A percentile compares a stretch with the other conserved stretches of the same genome.
Conservation (phyloP, 2,797 vertebrate species). For the Streptopelia turtur region DNA sequence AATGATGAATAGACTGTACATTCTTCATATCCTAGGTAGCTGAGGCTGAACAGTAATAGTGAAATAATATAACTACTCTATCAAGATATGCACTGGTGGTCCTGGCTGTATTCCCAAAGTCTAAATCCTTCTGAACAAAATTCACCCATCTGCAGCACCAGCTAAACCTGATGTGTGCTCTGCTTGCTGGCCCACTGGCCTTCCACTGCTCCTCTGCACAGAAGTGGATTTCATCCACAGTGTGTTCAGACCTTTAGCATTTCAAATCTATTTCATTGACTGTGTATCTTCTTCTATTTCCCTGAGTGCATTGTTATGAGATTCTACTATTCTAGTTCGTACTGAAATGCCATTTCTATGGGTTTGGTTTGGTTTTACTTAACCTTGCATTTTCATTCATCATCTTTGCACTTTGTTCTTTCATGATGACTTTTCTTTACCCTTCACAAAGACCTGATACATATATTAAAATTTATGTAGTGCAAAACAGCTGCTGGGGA, state of each 20-base stretch:
- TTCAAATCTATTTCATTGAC: slow-evolving; percentile 40
- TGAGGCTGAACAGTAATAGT: background rate
- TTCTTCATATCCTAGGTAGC: background rate
- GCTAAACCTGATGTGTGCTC: background rate
- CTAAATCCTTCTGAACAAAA: background rate
- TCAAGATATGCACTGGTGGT: background rate
- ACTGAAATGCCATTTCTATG: background rate
- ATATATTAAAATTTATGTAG: background rate
- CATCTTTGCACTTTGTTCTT: background rate
- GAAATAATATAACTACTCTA: background rate
- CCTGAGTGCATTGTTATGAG: slow-evolving; percentile 12
- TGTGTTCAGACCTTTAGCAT: background rate
- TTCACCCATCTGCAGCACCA: background rate
- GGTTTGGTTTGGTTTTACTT: background rate
- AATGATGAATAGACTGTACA: background rate
- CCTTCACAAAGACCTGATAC: background rate
- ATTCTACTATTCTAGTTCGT: background rate
- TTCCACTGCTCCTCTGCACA: background rate
- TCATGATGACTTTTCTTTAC: background rate
- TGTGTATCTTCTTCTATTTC: slow-evolving; percentile 2
- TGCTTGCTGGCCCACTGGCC: background rate
- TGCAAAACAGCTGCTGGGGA: background rate
- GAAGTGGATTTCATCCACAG: background rate
- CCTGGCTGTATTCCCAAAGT: background rate
- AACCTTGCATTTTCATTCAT: slow-evolving; percentile 31